Evolutionary conservation across 2,113 vertebrate species (phyloP).

Genomic region (Ia io): DNA sequence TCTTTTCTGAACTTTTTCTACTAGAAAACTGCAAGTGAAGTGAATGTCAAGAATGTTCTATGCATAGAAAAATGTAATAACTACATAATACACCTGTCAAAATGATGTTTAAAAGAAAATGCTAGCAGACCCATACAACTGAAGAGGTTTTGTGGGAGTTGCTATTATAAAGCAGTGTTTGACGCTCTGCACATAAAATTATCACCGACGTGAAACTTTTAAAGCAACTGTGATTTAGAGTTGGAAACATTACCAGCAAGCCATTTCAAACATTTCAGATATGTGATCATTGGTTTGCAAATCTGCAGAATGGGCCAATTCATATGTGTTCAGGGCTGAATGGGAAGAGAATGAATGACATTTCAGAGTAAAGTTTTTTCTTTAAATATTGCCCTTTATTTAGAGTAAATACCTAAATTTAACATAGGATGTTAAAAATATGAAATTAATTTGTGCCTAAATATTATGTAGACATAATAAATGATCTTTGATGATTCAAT

Average conservation of each 20-base stretch:
- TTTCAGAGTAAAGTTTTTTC: background rate
- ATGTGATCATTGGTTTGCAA: background rate
- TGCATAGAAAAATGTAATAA: slow-evolving; percentile 68
- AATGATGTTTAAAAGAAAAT: slow-evolving; percentile 72
- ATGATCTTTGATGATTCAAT: background rate
- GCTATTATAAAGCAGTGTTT: slow-evolving; percentile 67
- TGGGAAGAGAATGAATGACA: background rate
- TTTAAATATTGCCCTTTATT: background rate
- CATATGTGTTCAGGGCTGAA: background rate
- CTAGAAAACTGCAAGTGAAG: slow-evolving; percentile 55
- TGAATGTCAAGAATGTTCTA: slow-evolving; percentile 68
- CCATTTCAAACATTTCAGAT: background rate
- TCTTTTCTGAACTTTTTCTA: slow-evolving; percentile 52
- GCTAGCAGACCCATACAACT: slow-evolving; percentile 58
- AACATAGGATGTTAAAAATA: background rate
- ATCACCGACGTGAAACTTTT: slow-evolving; percentile 64
- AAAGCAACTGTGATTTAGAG: slow-evolving; percentile 32
- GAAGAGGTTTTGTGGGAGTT: slow-evolving; percentile 69
- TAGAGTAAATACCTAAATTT: background rate
- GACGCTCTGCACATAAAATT: slow-evolving; percentile 55
- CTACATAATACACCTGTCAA: slow-evolving; percentile 74
- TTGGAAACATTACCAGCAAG: background rate
- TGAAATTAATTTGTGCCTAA: background rate
- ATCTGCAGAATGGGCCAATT: background rate
- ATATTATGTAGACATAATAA: background rate